Evolutionary conservation across 1,140 invertebrate species (phyloP), one percentile per base, ranked within the genome.

Genomic region (Solenopsis fugax): DNA sequence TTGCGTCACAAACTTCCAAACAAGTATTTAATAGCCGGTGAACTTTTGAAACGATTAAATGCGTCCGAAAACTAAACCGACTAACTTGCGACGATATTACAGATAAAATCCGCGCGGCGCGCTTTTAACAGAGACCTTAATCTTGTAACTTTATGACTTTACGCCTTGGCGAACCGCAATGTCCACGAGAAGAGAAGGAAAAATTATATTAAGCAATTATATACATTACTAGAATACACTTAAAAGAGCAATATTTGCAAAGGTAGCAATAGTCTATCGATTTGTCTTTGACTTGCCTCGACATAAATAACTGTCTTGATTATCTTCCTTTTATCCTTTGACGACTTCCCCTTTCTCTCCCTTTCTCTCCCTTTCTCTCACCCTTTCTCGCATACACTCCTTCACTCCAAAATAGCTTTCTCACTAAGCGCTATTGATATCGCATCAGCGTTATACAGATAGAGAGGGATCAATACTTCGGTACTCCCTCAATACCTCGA

Each of bases 401-500:
- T 69, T 77, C 58, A 48, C 21, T 89, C 54, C 48, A 91, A 91
- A 91, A 91, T 81, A 76, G 89, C 82, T 89, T 86, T 73, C 77
- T 88, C 89, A 34, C 76, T 73, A n/a, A 71, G 48, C 58, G 86
- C 72, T 88, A 90, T 90, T 90, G 86, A 90, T 90, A 90, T 86
- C 81, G 41, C 89, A 89, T 60, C 72, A 86, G 58, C 65, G 76
- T 88, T 90, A 78, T 58, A 64, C 56, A 56, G 86, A 85, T 72
- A 45, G 77, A 78, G 60, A 69, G 24, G 41, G 87, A 90, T 90
- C 89, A 88, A 90, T 90, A 90, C 88, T 81, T 90, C 50, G 86
- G 88, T 77, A 87, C 89, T 88, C 13, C 50, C 29, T 29, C 52
- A 71, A 80, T 88, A 75, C 76, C 86, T 90, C 82, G 41, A 73